Conservation (phyloP, 2,797 vertebrate species). For the Podarcis siculus region DNA sequence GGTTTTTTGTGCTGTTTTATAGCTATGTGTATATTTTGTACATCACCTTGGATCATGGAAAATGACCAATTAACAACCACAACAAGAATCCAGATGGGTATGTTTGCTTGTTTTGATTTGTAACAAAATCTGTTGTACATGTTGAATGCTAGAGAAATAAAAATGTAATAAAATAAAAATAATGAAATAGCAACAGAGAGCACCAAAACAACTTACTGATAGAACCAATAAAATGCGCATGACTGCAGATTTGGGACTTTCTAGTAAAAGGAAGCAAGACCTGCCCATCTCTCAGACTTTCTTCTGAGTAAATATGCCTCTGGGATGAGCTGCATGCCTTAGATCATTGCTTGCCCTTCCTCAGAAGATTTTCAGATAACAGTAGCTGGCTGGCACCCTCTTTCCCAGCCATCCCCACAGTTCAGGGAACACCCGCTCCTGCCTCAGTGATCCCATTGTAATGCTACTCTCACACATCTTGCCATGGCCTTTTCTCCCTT, state of each 20-base stretch:
- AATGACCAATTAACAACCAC: too few relatives aligned
- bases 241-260: background rate
- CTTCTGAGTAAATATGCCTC: background rate
- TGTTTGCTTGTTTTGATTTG: too few relatives aligned
- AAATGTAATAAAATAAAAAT: background rate
- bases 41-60: too few relatives aligned
- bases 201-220: background rate
- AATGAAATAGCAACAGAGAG: background rate
- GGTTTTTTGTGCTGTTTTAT: too few relatives aligned
- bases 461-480: background rate
- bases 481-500: background rate
- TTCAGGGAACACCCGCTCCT: background rate
- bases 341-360: background rate
- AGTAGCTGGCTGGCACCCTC: background rate
- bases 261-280: background rate
- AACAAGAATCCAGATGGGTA: too few relatives aligned
- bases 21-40: too few relatives aligned
- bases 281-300: background rate
- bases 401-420: background rate
- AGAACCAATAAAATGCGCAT: too few relatives aligned
- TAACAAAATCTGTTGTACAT: too few relatives aligned
- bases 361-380: background rate
- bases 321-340: background rate
- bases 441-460: background rate
- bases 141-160: too few relatives aligned